Evolutionary conservation across 2,888 invertebrate species (phyloP), one percentile per base, ranked within the genome.

Genomic region (Heteromurus nitidus): DNA sequence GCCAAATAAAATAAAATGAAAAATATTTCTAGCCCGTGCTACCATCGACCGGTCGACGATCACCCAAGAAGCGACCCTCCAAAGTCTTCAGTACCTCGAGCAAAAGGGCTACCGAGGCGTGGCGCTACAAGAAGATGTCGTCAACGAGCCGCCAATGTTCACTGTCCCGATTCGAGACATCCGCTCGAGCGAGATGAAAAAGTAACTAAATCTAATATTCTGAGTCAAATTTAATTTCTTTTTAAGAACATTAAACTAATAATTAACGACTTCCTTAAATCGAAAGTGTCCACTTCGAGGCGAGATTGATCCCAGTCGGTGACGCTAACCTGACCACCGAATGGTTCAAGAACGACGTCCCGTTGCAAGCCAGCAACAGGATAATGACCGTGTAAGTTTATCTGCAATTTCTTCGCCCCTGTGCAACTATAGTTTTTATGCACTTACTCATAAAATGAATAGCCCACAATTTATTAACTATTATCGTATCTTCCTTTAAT

Each of bases 241-340:
- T n/a, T n/a, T n/a, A n/a, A n/a, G n/a, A n/a, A n/a, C n/a, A n/a
- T n/a, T n/a, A n/a, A n/a, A n/a, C n/a, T n/a, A n/a, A n/a, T n/a
- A n/a, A n/a, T n/a, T n/a, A n/a, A n/a, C n/a, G n/a, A n/a, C n/a
- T n/a, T n/a, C n/a, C n/a, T n/a, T n/a, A n/a, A n/a, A n/a, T n/a
- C n/a, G n/a, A n/a, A n/a, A n/a, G n/a, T 1, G 96, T 95, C 79
- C 96, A 97, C 90, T 97, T 98, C 89, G 97, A 98, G 90, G 96
- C 96, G 20, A 92, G 96, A 28, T 92, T 98, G 1, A 96, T 97
- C 88, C 98, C 98, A 11, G 96, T 97, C 1, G 97, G 97, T 73
- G 97, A 98, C 90, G 93, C 97, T 0, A 94, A 95, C 86, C 91
- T 98, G 20, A 44, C 93, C 88, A 96, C 98, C 3, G 96, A 97